Percentiles rank a stretch among this genome's conserved stretches.
These are phyloP conservation scores for Drosophila malerkotliana DNA, from an alignment of 1,140 invertebrate species.

Conservation along the genomic window DNA sequence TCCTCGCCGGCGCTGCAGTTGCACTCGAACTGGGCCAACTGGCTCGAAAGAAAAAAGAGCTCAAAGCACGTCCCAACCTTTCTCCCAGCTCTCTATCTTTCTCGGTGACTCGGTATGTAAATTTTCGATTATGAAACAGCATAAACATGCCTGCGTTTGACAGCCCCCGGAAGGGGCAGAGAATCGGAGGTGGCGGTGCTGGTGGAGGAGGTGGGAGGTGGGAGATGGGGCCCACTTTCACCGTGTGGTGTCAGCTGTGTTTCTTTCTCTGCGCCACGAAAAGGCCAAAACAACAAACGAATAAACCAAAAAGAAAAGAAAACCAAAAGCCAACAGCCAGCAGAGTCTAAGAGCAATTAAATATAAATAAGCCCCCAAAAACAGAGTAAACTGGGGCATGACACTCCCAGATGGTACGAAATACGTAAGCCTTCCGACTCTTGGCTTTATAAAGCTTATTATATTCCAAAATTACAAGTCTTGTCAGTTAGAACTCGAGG, in stretches of 20 bases:
- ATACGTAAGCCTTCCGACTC: no score
- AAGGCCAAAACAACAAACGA: conserved; percentile 66
- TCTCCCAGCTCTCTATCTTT: neutral
- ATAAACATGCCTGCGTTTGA: conserved; percentile 61
- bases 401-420: conserved; percentile 11
- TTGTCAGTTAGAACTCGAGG: no score
- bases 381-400: neutral
- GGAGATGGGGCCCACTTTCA: conserved; percentile 65
- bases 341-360: conserved; percentile 69
- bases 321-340: conserved; percentile 43
- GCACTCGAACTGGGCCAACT: conserved; percentile 43
- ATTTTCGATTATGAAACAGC: conserved; percentile 78
- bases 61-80: conserved; percentile 12
- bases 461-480: no score
- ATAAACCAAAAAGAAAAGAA: conserved; percentile 37
- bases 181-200: neutral
- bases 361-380: conserved; percentile 41
- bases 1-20: conserved; percentile 40
- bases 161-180: conserved; percentile 6
- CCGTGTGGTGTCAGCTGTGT: conserved; percentile 67
- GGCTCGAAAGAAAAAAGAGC: conserved; percentile 19
- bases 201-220: neutral
- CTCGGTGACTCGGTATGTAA: conserved; percentile 52
- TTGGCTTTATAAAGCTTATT: no score
- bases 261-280: conserved; percentile 32